These are phyloP conservation scores for Beaufortia kweichowensis DNA, from an alignment of 2,113 vertebrate species.

Conservation along the genomic window DNA sequence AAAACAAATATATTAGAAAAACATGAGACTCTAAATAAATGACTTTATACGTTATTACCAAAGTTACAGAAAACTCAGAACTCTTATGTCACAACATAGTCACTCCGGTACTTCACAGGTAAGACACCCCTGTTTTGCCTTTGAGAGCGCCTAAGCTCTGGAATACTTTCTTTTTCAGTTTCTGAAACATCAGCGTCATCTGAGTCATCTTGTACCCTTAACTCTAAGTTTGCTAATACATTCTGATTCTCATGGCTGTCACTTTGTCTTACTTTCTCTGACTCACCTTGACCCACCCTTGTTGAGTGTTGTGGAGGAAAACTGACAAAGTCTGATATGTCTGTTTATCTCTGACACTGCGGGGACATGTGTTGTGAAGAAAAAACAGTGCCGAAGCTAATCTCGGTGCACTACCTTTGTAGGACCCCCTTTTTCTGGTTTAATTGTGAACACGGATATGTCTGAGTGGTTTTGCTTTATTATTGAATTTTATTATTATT, in stretches of 20 bases:
- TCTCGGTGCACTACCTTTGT: constrained; percentile 42
- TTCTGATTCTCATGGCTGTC: neutral
- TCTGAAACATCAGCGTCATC: neutral
- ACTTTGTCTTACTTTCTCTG: neutral
- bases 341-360: neutral
- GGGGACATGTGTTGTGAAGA: neutral
- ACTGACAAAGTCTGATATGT: neutral
- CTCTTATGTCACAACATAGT: too few relatives aligned
- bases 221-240: neutral
- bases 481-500: constrained; percentile 39
- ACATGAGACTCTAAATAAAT: too few relatives aligned
- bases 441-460: constrained; percentile 30
- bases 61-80: too few relatives aligned
- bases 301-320: neutral
- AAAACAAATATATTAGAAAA: too few relatives aligned
- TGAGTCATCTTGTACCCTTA: neutral
- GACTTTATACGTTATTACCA: too few relatives aligned
- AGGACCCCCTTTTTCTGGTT: constrained; percentile 31
- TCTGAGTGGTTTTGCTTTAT: constrained; percentile 31
- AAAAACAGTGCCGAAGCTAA: constrained; percentile 34
- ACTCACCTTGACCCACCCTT: constrained; percentile 1
- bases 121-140: neutral
- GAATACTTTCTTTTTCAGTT: neutral
- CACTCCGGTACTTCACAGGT: neutral
- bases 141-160: neutral